phyloP scores from a whole-genome alignment of 2,888 invertebrate species.

The Nomada hirtipes region DNA sequence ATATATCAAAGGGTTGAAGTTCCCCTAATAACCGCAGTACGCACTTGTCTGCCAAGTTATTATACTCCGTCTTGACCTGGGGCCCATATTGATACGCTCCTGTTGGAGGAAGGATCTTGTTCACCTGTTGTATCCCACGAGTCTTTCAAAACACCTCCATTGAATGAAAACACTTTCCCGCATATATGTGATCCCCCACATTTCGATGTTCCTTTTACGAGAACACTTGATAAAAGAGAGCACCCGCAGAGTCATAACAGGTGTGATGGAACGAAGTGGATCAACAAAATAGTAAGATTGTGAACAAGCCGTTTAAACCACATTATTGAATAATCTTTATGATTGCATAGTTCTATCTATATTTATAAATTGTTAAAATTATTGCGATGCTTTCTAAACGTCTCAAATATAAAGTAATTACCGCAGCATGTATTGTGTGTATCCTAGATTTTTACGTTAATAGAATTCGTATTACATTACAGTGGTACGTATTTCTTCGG shows the following conservation, averaged over 20 bases:
- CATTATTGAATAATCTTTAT: not conserved
- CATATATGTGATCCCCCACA: slow-evolving; percentile 5
- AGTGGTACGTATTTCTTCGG: no score
- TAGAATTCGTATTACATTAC: no score
- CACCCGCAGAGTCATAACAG: not conserved
- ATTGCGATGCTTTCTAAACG: no score
- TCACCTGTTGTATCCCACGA: slow-evolving; percentile 68
- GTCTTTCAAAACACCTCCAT: slow-evolving; percentile 51
- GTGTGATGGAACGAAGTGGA: not conserved
- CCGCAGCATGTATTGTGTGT: no score
- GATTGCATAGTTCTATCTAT: no score
- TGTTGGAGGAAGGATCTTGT: slow-evolving; percentile 54
- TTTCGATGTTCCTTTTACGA: slow-evolving; percentile 18
- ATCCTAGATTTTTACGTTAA: no score
- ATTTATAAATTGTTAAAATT: no score
- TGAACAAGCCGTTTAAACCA: not conserved
- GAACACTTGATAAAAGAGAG: not conserved
- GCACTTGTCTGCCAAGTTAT: slow-evolving; percentile 37
- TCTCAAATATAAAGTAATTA: no score
- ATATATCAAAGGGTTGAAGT: slow-evolving; percentile 1
- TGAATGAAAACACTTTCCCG: slow-evolving; percentile 62
- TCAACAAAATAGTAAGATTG: not conserved
- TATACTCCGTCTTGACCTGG: slow-evolving; percentile 29
- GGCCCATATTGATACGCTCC: slow-evolving; percentile 37
- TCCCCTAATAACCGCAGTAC: slow-evolving; percentile 27